Percentiles rank a stretch among this genome's conserved stretches.
These are phyloP conservation scores for Cosmorhoe ocellata DNA, from an alignment of 2,888 invertebrate genomes.

Conservation along the genomic window DNA sequence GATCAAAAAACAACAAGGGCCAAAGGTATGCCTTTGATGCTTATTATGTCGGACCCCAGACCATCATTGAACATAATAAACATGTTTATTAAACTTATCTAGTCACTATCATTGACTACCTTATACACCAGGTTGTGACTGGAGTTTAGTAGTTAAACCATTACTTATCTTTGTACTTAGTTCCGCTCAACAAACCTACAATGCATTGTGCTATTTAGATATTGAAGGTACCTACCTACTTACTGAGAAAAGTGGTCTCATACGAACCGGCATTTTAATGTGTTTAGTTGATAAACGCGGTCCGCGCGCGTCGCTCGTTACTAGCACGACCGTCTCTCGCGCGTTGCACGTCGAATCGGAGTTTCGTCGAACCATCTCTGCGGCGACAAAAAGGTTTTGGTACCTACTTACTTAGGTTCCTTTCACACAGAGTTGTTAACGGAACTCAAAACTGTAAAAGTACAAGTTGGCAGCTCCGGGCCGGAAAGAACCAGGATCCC, in stretches of 20 bases:
- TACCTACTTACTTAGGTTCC: background rate
- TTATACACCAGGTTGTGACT: no score
- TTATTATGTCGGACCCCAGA: no score
- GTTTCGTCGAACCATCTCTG: constrained; percentile 22
- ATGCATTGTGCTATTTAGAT: constrained; percentile 41
- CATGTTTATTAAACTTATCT: no score
- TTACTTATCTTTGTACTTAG: background rate
- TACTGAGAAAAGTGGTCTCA: constrained; percentile 48
- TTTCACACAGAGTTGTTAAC: background rate
- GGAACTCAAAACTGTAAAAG: background rate
- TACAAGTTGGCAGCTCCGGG: no score
- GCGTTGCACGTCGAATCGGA: constrained; percentile 44
- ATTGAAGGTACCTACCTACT: constrained; percentile 22
- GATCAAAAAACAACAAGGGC: no score
- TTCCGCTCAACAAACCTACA: constrained; percentile 35
- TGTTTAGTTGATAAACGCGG: constrained; percentile 75
- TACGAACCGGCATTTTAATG: constrained; percentile 65
- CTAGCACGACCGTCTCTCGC: constrained; percentile 41
- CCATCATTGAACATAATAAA: no score
- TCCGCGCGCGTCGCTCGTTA: constrained; percentile 66
- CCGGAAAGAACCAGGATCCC: background rate
- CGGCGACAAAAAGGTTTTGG: constrained; percentile 7
- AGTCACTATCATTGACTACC: no score
- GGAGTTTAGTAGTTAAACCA: no score
- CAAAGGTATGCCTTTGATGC: no score